These are phyloP conservation scores for Cephalopterus ornatus DNA, from an alignment of 2,113 vertebrate genomes.

Conservation along the genomic window DNA sequence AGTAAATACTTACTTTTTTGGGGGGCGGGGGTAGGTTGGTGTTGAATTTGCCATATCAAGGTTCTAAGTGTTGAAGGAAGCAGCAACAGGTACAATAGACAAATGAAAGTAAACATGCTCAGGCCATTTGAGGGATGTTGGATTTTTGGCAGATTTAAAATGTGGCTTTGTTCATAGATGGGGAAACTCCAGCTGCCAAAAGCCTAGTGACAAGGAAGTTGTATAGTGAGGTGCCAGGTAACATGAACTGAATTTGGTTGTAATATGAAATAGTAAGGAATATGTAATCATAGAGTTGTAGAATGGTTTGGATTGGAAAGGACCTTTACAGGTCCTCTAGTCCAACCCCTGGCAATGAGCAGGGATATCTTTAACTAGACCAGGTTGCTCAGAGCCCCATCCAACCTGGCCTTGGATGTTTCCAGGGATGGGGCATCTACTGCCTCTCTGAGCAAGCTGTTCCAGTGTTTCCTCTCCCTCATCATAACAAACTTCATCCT, in stretches of 20 bases:
- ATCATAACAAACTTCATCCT: not conserved
- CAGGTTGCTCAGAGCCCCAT: not conserved
- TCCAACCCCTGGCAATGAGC: not conserved
- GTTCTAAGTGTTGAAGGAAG: not conserved
- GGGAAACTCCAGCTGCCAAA: not conserved
- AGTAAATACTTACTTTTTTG: not conserved
- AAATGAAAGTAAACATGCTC: not conserved
- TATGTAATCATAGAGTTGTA: not conserved
- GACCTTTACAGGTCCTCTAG: not conserved
- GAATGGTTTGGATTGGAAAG: not conserved
- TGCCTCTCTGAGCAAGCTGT: not conserved
- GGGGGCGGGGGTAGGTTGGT: not conserved
- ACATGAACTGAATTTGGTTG: not conserved
- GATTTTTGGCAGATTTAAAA: not conserved
- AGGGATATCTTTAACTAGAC: not conserved
- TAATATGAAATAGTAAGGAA: not conserved
- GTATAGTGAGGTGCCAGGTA: not conserved
- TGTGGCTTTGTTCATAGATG: not conserved
- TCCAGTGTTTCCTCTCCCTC: not conserved
- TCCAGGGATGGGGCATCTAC: not conserved
- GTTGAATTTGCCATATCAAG: not conserved
- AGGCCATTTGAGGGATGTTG: not conserved
- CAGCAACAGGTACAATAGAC: not conserved
- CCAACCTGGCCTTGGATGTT: not conserved
- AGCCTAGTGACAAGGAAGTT: not conserved